These are phyloP conservation scores for Orchesellides sinensis DNA, from an alignment of 2,888 invertebrate genomes.

Conservation along the genomic window DNA sequence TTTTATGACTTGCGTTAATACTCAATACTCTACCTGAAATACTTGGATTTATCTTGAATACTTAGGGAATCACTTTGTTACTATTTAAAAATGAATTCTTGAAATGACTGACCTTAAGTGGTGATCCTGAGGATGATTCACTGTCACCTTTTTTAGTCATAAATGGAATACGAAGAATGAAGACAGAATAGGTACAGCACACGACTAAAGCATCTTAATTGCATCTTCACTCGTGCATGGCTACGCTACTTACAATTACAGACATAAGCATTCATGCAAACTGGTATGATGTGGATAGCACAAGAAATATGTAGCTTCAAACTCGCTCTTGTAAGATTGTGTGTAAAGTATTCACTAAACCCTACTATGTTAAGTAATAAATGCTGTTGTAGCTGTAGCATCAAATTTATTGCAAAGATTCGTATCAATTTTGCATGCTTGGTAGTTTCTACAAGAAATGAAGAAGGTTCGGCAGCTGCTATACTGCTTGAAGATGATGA, in stretches of 20 bases:
- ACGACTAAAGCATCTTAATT: background rate
- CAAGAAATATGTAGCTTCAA: too few species aligned
- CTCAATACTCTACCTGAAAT: background rate
- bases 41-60: background rate
- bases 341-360: too few species aligned
- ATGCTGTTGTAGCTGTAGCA: too few species aligned
- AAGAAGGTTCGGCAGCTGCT: background rate
- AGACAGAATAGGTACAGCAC: background rate
- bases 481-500: constrained; percentile 13
- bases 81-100: background rate
- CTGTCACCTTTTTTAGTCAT: background rate
- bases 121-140: background rate
- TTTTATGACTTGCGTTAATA: background rate
- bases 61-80: too few species aligned
- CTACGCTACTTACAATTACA: too few species aligned
- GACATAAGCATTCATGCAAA: too few species aligned
- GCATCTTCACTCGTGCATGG: background rate
- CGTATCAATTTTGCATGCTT: constrained; percentile 21
- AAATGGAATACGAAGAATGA: constrained; percentile 1
- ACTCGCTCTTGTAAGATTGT: too few species aligned
- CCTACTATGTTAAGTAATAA: too few species aligned
- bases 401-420: background rate
- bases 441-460: background rate
- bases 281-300: too few species aligned
- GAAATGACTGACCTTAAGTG: too few species aligned